phyloP scores from a whole-genome alignment of 1,140 invertebrate species.

The Dufourea novaeangliae region DNA sequence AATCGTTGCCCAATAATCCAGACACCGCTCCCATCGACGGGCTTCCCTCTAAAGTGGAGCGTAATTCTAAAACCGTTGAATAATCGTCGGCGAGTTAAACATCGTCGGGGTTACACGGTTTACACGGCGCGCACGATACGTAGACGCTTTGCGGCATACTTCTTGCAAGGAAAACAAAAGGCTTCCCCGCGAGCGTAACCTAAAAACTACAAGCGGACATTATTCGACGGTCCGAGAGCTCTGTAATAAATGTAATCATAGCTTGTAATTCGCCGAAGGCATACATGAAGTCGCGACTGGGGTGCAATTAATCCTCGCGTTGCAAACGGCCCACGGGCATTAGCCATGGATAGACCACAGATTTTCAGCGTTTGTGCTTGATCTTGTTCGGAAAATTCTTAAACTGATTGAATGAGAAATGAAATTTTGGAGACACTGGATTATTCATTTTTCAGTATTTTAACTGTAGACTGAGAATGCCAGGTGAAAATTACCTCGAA shows the following conservation, averaged over 20 bases:
- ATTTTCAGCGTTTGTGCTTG: no score
- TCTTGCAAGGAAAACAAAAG: constrained; percentile 22
- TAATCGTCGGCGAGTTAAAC: not conserved
- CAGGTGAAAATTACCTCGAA: no score
- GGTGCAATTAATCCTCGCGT: constrained; percentile 12
- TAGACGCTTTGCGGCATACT: not conserved
- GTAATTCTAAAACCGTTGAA: not conserved
- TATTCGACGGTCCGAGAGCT: constrained; percentile 3
- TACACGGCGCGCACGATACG: not conserved
- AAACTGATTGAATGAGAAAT: no score
- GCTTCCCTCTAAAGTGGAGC: constrained; percentile 1
- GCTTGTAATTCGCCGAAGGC: not conserved
- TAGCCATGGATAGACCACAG: not conserved
- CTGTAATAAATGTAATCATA: not conserved
- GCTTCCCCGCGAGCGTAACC: not conserved
- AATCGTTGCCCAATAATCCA: constrained; percentile 11
- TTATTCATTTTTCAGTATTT: no score
- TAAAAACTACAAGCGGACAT: not conserved
- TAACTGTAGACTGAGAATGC: no score
- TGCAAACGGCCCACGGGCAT: not conserved
- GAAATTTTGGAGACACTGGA: no score
- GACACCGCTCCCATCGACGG: not conserved
- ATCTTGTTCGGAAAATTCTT: no score
- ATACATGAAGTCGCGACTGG: not conserved
- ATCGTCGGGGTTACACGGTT: not conserved